These are phyloP conservation scores for Antechinus stuartii DNA, from an alignment of 2,113 vertebrate genomes.

Conservation along the genomic window DNA sequence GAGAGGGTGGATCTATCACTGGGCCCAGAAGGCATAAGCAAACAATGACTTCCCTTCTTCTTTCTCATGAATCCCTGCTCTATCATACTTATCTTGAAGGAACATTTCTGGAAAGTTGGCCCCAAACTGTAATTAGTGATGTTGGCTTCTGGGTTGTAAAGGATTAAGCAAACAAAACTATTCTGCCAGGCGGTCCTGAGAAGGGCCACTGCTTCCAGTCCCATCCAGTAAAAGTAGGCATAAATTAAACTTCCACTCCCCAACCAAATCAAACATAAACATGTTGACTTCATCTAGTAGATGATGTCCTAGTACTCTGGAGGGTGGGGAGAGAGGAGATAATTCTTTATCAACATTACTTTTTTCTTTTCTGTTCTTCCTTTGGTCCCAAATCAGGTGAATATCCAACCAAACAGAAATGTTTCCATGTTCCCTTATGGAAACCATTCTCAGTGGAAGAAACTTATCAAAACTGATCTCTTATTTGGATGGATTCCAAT, in stretches of 20 bases:
- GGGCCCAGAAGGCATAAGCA: not conserved
- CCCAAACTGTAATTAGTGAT: not conserved
- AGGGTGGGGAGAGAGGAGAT: not conserved
- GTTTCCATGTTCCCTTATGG: not conserved
- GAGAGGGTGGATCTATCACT: not conserved
- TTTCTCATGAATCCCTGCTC: constrained; percentile 30
- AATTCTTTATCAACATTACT: not conserved
- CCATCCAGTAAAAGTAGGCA: not conserved
- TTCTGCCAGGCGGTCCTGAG: constrained; percentile 34
- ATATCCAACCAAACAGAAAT: not conserved
- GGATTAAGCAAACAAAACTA: constrained; percentile 53
- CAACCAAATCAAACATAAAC: not conserved
- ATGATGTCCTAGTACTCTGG: not conserved
- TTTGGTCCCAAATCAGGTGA: not conserved
- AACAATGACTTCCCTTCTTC: constrained; percentile 60
- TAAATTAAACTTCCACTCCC: constrained; percentile 18
- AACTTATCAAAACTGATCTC: not conserved
- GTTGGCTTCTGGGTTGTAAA: constrained; percentile 42
- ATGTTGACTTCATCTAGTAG: not conserved
- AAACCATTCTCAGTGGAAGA: not conserved
- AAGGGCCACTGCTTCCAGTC: not conserved
- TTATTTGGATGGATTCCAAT: not conserved
- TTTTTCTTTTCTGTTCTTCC: not conserved
- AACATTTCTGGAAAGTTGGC: constrained; percentile 72
- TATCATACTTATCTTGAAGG: constrained; percentile 60